Base-by-base conservation (phyloP, 1,140 invertebrate genomes). In the Formica exsecta region DNA sequence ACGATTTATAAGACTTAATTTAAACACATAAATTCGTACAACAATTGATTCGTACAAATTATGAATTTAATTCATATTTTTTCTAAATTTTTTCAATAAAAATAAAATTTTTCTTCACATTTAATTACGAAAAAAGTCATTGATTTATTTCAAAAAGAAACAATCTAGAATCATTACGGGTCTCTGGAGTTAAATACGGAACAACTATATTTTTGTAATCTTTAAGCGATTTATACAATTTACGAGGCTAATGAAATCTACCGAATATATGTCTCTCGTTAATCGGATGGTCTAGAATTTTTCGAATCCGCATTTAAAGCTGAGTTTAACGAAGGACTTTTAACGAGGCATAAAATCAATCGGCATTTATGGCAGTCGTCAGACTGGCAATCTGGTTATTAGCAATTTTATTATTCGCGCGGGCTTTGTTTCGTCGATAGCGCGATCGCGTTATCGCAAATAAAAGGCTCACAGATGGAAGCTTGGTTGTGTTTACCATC, bases 311-410 rank as follows among this genome's bases (percentile, higher is more conserved):
- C 38, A 41, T 85, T 85, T 85, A 85, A 74, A 64, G 9, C 6
- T 9, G 6, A 32, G 38, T 75, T 84, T 84, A 84, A 84, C 29
- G 29, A 59, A 32, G 19, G 1, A 22, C 32, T 41, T 77, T 77
- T 77, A 76, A 85, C 73, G 80, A 84, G n/a, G 7, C 70, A 74
- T 64, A 75, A 74, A 75, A 84, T 75, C 70, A 54, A 77, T 83
- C 25, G 25, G 9, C 25, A 8, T 74, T 83, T 65, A 65, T 13
- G 22, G 13, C 51, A 59, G n/a, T 22, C 74, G 54, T 4, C 25
- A 44, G 38, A 44, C 25, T 48, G 19, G 22, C 22, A 76, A n/a
- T 36, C 71, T 64, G 44, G 25, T 84, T 74, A 75, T 79, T 77
- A 79, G 38, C 75, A 80, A 80, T 79, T 77, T 86, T 38, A 68